Evolutionary conservation across 1,140 invertebrate species (phyloP), one percentile per base, ranked within the genome.

Genomic region (Vanessa atalanta): DNA sequence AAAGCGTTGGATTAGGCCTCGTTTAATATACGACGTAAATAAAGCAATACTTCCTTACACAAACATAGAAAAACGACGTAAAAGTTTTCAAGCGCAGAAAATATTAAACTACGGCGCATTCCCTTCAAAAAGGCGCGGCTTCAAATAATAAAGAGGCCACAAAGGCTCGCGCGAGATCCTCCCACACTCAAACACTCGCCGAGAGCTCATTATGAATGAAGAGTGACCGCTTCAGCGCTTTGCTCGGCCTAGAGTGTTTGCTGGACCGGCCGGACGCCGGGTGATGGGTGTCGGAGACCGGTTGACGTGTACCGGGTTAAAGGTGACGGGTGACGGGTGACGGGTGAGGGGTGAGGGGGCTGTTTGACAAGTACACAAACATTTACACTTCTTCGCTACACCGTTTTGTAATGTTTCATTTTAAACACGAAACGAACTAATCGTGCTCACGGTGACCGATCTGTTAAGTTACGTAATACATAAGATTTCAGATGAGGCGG

Each of bases 61-160:
- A 16, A 0, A 23, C 16, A 20, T 11, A 55, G 37, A 55, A 20
- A 53, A 7, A 8, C n/a, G 51, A 20, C 51, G 8, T 43, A 53
- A 16, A 53, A 53, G 5, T 53, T 16, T 53, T 16, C n/a, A 15
- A 53, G 51, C 51, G 20, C 23, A 26, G 55, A 60, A 60, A 60
- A 20, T 20, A 20, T 55, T 55, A 55, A 55, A n/a, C 13, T 51
- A 51, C 48, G 13, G 48, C n/a, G 13, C 13, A 12, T 51, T 51
- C 12, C 48, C 48, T 55, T 55, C n/a, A 55, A 55, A 57, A 51
- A 43, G 48, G 48, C 48, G 12, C 12, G 20, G 55, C 55, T 60
- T 53, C 55, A 60, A 60, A 60, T 60, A 60, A 60, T 26, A 60
- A 60, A 60, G 23, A 26, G 53, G 23, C 23, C 55, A 60, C 55